Percentiles rank a stretch among this genome's conserved stretches.
Evolutionary conservation across 37 sponge, comb jelly and placozoan genomes (phyloP).

Genomic region (Hexactinellida sp.): DNA sequence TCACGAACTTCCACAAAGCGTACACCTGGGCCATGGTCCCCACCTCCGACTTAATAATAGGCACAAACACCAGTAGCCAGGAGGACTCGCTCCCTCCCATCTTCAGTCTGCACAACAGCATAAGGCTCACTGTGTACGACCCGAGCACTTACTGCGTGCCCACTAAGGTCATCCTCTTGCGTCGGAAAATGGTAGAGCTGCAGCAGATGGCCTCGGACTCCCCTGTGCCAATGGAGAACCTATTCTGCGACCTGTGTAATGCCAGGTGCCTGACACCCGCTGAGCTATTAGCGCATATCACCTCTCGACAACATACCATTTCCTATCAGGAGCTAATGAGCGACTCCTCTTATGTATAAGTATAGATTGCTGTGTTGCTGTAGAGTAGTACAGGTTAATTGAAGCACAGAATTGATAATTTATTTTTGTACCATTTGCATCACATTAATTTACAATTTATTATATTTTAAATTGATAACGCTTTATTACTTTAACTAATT

Average conservation of each 20-base stretch:
- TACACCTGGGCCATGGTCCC: neutral
- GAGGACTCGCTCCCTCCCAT: conserved; percentile 2
- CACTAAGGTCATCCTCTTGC: conserved; percentile 18
- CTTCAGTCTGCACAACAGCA: conserved; percentile 40
- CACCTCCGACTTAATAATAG: neutral
- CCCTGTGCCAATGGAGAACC: conserved; percentile 16
- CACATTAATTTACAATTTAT: no score
- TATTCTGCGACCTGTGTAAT: conserved; percentile 38
- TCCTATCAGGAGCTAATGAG: neutral
- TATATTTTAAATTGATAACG: no score
- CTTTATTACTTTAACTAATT: no score
- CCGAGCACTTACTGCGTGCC: neutral
- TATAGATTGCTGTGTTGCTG: no score
- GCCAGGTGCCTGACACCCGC: conserved; percentile 13
- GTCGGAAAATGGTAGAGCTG: conserved; percentile 31
- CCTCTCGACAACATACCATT: conserved; percentile 15
- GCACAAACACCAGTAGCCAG: neutral
- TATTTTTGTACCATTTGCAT: neutral
- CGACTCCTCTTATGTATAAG: neutral
- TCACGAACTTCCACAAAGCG: neutral
- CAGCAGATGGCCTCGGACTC: conserved; percentile 17
- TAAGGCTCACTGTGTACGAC: conserved; percentile 33
- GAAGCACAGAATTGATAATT: no score
- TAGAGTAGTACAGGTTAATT: no score
- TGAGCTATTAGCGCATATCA: conserved; percentile 31